Base-by-base conservation (phyloP, 2,797 vertebrate genomes). In the Pangasius macronema region DNA sequence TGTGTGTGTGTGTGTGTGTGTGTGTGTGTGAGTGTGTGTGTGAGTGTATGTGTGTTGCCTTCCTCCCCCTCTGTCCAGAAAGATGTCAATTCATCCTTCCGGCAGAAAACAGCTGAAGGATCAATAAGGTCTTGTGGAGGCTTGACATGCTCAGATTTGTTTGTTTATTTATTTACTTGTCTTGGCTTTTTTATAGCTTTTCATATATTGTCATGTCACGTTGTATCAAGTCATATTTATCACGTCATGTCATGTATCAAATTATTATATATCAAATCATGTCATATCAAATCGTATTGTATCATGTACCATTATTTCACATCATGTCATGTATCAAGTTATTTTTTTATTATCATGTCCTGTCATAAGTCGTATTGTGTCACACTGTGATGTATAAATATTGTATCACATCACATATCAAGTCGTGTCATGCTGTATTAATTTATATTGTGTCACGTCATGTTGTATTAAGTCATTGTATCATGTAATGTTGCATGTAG, bases 1-100 rank as follows among this genome's bases (percentile, higher is more conserved):
- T n/a, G 39, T 63, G 70, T 76, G 30, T 63, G 72, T 63, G n/a
- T 61, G 33, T 46, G 85, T 93, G 42, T 30, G 27, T 51, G 42
- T 83, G 10, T 18, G 27, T 55, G 27, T 61, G 53, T 85, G 30
- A 49, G 57, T 49, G 39, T 73, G 24, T 75, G 55, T 73, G n/a
- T 20, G 27, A 3, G 24, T 51, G 24, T 70, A 36, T 86, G 46
- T 59, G 55, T 51, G 53, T 39, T 33, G 16, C 59, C 13, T 24
- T 46, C 75, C 24, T 42, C 51, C 59, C 87, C 89, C 81, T 85
- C 88, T 86, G 91, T 89, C 89, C 84, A 39, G 63, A 89, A 92
- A 88, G 76, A 90, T 75, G 86, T 92, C 89, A 72, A 93, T 93
- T 93, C 91, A 89, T 93, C 91, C 93, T 93, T 94, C 94, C 91